phyloP scores from a whole-genome alignment of 2,888 invertebrate species.

The Amphipyra tragopoginis region DNA sequence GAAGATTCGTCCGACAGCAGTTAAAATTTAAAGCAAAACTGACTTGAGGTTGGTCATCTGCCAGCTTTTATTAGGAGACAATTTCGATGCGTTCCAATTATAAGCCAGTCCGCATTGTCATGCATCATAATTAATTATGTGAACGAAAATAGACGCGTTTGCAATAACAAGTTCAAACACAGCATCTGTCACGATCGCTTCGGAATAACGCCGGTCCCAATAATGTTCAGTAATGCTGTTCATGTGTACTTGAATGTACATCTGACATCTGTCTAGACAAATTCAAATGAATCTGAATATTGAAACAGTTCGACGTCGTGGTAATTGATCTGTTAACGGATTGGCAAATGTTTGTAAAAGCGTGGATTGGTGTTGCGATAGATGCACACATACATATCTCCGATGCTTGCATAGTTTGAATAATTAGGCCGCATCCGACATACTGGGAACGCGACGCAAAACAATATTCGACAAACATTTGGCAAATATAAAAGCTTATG shows the following conservation, averaged over 20 bases:
- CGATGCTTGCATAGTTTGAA: conserved; percentile 14
- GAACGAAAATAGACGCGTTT: conserved; percentile 50
- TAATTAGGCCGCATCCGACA: conserved; percentile 24
- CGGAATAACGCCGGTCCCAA: conserved; percentile 3
- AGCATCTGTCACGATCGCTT: conserved; percentile 11
- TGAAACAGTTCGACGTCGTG: conserved; percentile 32
- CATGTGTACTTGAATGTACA: conserved; percentile 9
- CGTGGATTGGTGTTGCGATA: conserved; percentile 15
- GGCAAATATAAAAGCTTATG: conserved; percentile 38
- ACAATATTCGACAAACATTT: conserved; percentile 49
- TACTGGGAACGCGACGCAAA: conserved; percentile 4
- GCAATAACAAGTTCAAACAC: conserved; percentile 25
- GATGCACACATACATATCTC: conserved; percentile 1
- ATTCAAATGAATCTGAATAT: conserved; percentile 36
- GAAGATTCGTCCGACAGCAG: conserved; percentile 13
- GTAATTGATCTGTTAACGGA: conserved; percentile 42
- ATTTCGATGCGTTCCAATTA: conserved; percentile 73
- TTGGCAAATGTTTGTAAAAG: conserved; percentile 37
- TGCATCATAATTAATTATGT: conserved; percentile 53
- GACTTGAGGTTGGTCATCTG: conserved; percentile 67
- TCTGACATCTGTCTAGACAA: conserved; percentile 36
- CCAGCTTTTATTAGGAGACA: conserved; percentile 76
- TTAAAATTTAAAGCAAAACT: conserved; percentile 39
- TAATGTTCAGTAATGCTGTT: conserved; percentile 30
- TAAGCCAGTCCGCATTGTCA: conserved; percentile 60